Conservation (phyloP, 2,113 vertebrate species). For the Pluvianellus socialis region DNA sequence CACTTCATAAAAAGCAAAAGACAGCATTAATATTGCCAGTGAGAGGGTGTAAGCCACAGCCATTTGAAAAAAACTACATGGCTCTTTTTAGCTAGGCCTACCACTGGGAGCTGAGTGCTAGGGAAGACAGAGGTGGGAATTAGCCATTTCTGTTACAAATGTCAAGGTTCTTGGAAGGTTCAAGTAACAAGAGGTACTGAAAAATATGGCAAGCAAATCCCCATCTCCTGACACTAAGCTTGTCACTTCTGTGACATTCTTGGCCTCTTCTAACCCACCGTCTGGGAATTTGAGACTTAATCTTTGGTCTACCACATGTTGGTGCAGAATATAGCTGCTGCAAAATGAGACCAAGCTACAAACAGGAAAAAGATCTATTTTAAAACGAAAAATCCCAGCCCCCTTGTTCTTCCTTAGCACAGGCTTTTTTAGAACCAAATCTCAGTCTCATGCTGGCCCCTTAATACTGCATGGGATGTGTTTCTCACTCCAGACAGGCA, state of each 20-base stretch:
- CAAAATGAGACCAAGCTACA: slow-evolving; percentile 45
- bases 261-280: slow-evolving; percentile 63
- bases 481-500: slow-evolving; percentile 53
- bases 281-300: slow-evolving; percentile 76
- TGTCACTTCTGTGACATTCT: slow-evolving; percentile 59
- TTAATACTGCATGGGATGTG: background rate
- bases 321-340: slow-evolving; percentile 64
- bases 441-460: slow-evolving; percentile 16
- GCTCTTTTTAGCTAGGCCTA: background rate
- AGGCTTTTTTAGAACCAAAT: slow-evolving; percentile 51
- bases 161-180: slow-evolving; percentile 8
- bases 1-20: background rate
- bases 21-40: background rate
- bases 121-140: background rate
- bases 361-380: slow-evolving; percentile 58
- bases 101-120: background rate
- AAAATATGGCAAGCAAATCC: slow-evolving; percentile 50
- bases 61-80: background rate
- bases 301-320: slow-evolving; percentile 61
- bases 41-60: background rate
- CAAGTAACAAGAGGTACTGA: slow-evolving; percentile 50
- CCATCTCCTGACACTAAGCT: slow-evolving; percentile 20
- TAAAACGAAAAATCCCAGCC: slow-evolving; percentile 52
- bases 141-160: background rate
- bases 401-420: slow-evolving; percentile 1